Percentiles rank a stretch among this genome's conserved stretches.
These are phyloP conservation scores for Epinotia brunnichana DNA, from an alignment of 2,888 invertebrate species.

Conservation along the genomic window DNA sequence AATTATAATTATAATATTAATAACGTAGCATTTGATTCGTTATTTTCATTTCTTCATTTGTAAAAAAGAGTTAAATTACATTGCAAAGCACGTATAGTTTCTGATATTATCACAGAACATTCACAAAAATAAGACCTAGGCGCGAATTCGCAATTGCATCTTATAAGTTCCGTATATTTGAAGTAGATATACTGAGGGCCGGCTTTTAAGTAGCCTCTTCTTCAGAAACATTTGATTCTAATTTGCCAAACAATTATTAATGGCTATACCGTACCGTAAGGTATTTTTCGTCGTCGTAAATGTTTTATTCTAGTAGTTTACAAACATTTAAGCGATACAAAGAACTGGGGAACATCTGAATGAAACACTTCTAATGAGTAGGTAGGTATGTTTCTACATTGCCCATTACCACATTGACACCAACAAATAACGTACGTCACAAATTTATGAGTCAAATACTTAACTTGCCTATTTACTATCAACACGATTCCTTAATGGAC, in stretches of 20 bases:
- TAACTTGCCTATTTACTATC: background rate
- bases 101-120: background rate
- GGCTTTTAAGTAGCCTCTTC: background rate
- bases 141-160: background rate
- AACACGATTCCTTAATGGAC: background rate
- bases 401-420: background rate
- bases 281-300: background rate
- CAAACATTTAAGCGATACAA: background rate
- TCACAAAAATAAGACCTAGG: background rate
- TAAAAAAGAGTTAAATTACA: background rate
- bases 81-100: background rate
- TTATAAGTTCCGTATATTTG: background rate
- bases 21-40: background rate
- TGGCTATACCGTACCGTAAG: background rate
- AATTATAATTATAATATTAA: conserved; percentile 1
- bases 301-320: background rate
- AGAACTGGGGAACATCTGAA: background rate
- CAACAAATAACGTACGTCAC: background rate
- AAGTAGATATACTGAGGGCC: background rate
- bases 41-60: background rate
- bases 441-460: background rate
- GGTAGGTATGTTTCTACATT: no score
- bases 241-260: background rate
- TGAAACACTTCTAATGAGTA: background rate
- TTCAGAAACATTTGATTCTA: background rate